Evolutionary conservation across 2,113 vertebrate species (phyloP).

Genomic region (Acrocephalus arundinaceus): DNA sequence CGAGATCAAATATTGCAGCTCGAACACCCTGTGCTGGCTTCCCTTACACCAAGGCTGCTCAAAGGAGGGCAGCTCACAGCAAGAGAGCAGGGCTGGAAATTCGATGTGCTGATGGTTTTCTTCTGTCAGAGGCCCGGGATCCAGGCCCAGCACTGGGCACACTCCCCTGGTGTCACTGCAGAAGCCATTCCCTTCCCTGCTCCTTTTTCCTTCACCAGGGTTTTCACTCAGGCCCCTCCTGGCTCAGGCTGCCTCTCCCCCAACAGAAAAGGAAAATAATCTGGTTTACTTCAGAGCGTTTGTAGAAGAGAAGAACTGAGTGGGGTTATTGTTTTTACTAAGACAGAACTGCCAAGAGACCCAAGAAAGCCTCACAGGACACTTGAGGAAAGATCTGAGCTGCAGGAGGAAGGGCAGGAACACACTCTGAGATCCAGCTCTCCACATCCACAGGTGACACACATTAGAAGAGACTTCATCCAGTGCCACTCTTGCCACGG

Average conservation of each 20-base stretch:
- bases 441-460: neutral
- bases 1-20: neutral
- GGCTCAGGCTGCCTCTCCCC: neutral
- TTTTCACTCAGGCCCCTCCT: neutral
- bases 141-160: neutral
- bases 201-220: neutral
- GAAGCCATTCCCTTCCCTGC: neutral
- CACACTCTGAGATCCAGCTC: neutral
- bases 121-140: rapidly evolving
- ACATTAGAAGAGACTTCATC: neutral
- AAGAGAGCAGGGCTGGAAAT: neutral
- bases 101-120: neutral
- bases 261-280: neutral
- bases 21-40: neutral
- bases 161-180: neutral
- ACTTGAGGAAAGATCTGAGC: neutral
- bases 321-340: neutral
- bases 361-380: neutral
- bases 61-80: neutral
- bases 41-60: neutral
- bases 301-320: neutral
- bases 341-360: neutral
- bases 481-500: neutral
- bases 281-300: neutral
- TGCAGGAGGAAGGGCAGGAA: neutral